Conservation (phyloP, 2,113 vertebrate genomes). For the Galeopterus variegatus region DNA sequence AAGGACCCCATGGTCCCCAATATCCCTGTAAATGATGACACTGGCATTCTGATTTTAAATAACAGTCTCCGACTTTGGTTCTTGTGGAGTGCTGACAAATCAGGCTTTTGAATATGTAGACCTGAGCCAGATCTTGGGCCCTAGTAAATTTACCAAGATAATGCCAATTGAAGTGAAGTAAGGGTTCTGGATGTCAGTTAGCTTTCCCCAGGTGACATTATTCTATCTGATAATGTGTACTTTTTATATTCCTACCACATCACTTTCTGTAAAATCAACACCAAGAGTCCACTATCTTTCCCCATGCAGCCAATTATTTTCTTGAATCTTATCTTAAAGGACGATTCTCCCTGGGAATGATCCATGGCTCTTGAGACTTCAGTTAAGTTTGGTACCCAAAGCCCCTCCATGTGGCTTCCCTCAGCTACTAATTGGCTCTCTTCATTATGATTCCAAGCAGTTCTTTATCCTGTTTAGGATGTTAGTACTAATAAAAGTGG, state of each 20-base stretch:
- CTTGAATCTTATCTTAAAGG: conserved; percentile 59
- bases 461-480: background rate
- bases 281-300: background rate
- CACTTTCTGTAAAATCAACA: conserved; percentile 53
- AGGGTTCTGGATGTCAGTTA: conserved; percentile 31
- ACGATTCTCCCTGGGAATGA: conserved; percentile 16
- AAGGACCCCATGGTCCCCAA: background rate
- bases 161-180: background rate
- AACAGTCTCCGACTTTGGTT: conserved; percentile 15
- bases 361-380: conserved; percentile 14
- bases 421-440: conserved; percentile 20
- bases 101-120: background rate
- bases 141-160: background rate
- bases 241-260: conserved; percentile 37
- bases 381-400: conserved; percentile 40
- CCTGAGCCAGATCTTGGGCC: background rate
- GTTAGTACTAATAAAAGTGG: conserved; percentile 3
- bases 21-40: conserved; percentile 24
- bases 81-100: background rate
- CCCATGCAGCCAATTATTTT: conserved; percentile 45
- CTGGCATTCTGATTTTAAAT: conserved; percentile 2
- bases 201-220: background rate
- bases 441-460: conserved; percentile 14
- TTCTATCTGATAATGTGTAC: conserved; percentile 21
- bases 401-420: background rate